Conservation (phyloP, 2,888 invertebrate genomes). For the Xanthia icteritia region DNA sequence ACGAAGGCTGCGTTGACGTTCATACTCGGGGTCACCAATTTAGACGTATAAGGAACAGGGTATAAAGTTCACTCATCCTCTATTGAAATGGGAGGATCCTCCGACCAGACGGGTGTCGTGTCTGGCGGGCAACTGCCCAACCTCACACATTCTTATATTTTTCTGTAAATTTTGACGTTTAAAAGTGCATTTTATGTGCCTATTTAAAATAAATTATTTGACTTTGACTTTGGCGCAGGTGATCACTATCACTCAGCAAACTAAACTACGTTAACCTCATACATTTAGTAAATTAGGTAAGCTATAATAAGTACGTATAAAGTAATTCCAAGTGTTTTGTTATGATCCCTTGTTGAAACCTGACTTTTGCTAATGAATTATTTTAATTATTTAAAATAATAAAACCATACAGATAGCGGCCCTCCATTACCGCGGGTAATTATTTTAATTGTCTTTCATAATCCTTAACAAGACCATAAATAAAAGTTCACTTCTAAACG, state of each 20-base stretch:
- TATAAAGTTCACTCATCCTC: no score
- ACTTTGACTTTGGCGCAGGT: neutral
- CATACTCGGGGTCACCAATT: no score
- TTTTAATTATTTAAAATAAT: conserved; percentile 45
- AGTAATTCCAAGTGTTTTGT: conserved; percentile 12
- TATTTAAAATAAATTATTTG: no score
- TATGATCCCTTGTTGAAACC: conserved; percentile 34
- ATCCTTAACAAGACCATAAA: conserved; percentile 9
- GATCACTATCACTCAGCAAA: neutral
- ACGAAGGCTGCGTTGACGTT: no score
- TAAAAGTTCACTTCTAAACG: neutral
- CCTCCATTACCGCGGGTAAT: conserved; percentile 7
- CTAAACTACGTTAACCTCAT: neutral
- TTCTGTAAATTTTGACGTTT: no score
- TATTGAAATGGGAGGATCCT: no score
- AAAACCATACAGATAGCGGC: neutral
- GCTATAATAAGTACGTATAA: neutral
- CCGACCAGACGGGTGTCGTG: no score
- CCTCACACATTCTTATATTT: no score
- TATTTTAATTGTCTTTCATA: conserved; percentile 29
- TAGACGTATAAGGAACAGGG: no score
- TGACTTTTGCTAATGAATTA: conserved; percentile 28
- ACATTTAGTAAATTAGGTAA: conserved; percentile 10
- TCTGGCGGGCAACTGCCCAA: no score
- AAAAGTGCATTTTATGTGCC: no score